Evolutionary conservation across 37 sponge, comb jelly and placozoan genomes (phyloP), one percentile per base, ranked within the genome.

Genomic region (Oscarella lobularis): DNA sequence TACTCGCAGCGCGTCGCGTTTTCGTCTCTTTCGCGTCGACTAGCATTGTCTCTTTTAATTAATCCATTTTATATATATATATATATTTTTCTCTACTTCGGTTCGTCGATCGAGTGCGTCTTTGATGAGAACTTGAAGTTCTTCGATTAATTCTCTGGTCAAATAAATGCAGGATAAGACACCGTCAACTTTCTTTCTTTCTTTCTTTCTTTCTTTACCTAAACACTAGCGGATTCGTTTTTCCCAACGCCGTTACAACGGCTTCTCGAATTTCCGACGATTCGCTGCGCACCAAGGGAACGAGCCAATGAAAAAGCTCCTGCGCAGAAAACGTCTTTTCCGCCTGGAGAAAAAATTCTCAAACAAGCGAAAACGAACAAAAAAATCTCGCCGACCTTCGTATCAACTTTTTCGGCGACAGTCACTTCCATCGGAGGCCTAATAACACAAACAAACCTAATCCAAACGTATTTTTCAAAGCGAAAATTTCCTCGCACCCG

Each of bases 201-300:
- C 9, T 20, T 48, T n/a, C n/a, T n/a, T n/a, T n/a, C n/a, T 20
- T 48, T 9, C 60, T 27, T 9, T 80, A 92, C 93, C 82, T 78
- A 68, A 92, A 92, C 70, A 87, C 89, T 36, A 68, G 38, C 30
- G 93, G 89, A 65, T 92, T 78, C 36, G 77, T 79, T 39, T 87
- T 74, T 0, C 93, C 93, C 31, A 92, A 82, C 0, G 93, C 89
- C 41, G 93, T 83, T 30, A 88, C 72, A 37, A 82, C 83, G 30
- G 86, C 93, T 40, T 92, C 93, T 40, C 80, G 36, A n/a, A 92
- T 81, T 82, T 88, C 93, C 3, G 38, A 29, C 2, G 29, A 39
- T 72, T 77, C 81, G 36, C 75, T 77, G 32, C 40, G 75, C 14
- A 77, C 73, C 74, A 77, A 71, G 35, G 81, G 65, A 37, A 39